Evolutionary conservation across 2,888 invertebrate species (phyloP), one percentile per base, ranked within the genome.

Genomic region (Cantharis nigra): DNA sequence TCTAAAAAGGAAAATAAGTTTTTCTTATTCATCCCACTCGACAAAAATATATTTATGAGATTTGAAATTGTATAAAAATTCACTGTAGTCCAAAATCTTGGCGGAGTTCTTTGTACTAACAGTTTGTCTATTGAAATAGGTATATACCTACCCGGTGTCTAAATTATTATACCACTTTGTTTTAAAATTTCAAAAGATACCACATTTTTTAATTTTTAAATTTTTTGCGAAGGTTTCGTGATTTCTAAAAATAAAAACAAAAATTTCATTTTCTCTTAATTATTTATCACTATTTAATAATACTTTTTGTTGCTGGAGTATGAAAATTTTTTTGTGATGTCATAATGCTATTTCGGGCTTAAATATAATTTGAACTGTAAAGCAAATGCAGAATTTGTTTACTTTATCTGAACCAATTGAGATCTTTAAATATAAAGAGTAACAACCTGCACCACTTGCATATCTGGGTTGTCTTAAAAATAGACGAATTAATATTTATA

Each of bases 381-480:
- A 49, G n/a, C 9, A n/a, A 49, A 49, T 49, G 49, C 49, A 49
- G 49, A 75, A 71, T 65, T 70, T 71, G 71, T 75, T 71, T 63
- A 18, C 49, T 63, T 70, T 65, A 71, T 71, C 70, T 63, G 33
- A 23, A 75, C 65, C 70, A 75, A 75, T 75, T 70, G 62, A 13
- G 70, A 71, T 75, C 75, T 67, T 71, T 71, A 75, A 75, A 75
- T 75, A 75, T 20, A 63, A 75, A 75, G 75, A 62, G 71, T 75
- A 75, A 75, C 75, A 75, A 75, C 75, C 75, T 75, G 75, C 65
- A 71, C 26, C 49, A 71, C 18, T 20, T 49, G 28, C 67, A 75
- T 75, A 75, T 75, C 65, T 75, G 63, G 75, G 75, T 75, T 75
- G 62, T 69, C 67, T 71, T 71, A 75, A 71, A 75, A 75, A 75